Evolutionary conservation across 2,113 vertebrate genomes (phyloP), one percentile per base, ranked within the genome.

Genomic region (Poecile atricapillus): DNA sequence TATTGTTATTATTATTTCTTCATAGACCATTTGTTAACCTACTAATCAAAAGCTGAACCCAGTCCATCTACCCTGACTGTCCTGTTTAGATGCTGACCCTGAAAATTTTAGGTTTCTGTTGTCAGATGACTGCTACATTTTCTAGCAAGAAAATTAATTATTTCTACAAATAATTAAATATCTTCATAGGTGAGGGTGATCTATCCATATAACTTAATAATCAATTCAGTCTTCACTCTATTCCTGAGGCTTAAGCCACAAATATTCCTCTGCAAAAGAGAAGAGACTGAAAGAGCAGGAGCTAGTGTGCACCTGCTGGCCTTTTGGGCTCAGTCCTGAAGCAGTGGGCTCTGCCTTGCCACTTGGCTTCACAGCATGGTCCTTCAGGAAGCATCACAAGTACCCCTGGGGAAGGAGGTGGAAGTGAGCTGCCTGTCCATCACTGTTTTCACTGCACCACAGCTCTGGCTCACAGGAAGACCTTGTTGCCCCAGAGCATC

Each of bases 301-400:
- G 33, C 20, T 55, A 17, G 15, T 37, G 15, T 5, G 17, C 25
- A 10, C 23, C 37, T 39, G 6, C 19, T 68, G 23, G 49, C 35
- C 33, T 82, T 89, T 41, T 63, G 27, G 13, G 43, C n/a, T 83
- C 58, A 49, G 31, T 15, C 19, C 53, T 37, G 35, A 64, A 76
- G 58, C 33, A 52, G 49, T 1, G n/a, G 41, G 18, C 50, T 93
- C n/a, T 91, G 19, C 24, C 28, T 67, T 74, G 35, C 37, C 39
- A 37, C 1, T 1, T 37, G 33, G 43, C 58, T 47, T 75, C 62
- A 24, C 37, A 59, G n/a, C 35, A 41, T 0, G 0, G 24, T 33
- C 62, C 49, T 78, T 90, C 41, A 8, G 44, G 63, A 62, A 73
- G 18, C 2, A 52, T 44, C 1, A 3, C 63, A 58, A 50, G 28